Conservation (phyloP, 2,888 invertebrate species). For the Amiota communis region DNA sequence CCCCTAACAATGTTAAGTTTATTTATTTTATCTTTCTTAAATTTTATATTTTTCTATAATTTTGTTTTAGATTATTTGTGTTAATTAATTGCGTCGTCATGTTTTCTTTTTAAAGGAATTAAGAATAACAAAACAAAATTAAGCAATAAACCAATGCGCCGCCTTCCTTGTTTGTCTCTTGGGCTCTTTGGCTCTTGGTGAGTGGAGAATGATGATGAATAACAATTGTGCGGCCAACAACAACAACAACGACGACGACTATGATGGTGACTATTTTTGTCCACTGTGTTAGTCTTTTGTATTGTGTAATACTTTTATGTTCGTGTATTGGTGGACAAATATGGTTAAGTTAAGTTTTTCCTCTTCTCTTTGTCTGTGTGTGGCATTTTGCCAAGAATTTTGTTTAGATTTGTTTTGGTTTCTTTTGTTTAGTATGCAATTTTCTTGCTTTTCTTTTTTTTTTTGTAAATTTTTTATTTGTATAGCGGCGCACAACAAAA, state of each 20-base stretch:
- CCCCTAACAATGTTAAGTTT: constrained; percentile 13
- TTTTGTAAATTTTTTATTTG: background rate
- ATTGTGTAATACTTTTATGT: background rate
- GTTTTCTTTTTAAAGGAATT: no score
- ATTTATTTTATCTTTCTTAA: constrained; percentile 32
- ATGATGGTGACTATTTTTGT: background rate
- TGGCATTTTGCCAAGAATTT: constrained; percentile 8
- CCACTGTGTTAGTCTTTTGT: background rate
- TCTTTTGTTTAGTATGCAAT: background rate
- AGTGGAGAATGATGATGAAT: no score
- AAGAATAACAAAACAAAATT: no score
- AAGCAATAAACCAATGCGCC: no score
- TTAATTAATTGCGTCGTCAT: background rate
- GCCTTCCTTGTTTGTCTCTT: no score
- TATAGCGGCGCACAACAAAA: background rate
- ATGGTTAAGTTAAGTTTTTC: background rate
- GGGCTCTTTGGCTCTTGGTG: no score
- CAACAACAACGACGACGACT: background rate
- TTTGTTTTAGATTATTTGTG: constrained; percentile 8
- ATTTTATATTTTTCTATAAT: constrained; percentile 33
- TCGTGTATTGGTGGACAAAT: background rate
- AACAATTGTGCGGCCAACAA: no score
- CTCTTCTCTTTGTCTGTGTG: background rate
- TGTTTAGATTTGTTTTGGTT: constrained; percentile 4
- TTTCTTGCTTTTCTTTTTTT: background rate